Conservation (phyloP, 2,797 vertebrate species). For the Sphaeramia orbicularis region DNA sequence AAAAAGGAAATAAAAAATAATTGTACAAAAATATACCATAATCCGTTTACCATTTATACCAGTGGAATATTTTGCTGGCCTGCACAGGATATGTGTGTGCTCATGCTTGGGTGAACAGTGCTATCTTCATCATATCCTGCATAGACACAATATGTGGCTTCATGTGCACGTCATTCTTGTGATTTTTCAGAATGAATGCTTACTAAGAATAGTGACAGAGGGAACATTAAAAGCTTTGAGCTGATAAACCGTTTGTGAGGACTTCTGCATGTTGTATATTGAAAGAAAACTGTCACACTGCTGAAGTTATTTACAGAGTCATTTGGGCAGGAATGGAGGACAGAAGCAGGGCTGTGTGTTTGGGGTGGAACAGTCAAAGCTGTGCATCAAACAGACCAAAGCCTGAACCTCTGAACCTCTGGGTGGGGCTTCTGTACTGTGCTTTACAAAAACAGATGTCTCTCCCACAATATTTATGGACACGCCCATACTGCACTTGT, state of each 20-base stretch:
- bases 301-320: constrained; percentile 21
- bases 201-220: neutral
- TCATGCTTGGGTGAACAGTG: too few relatives aligned
- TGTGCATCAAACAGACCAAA: constrained; percentile 66
- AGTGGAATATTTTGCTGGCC: too few relatives aligned
- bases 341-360: constrained; percentile 19
- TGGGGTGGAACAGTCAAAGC: constrained; percentile 52
- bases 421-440: constrained; percentile 77
- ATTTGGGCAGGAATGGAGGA: neutral
- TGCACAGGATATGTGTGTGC: neutral
- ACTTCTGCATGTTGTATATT: neutral
- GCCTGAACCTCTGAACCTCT: constrained; percentile 76
- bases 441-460: constrained; percentile 79
- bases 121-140: neutral
- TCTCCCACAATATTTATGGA: constrained; percentile 61
- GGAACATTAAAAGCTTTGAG: constrained; percentile 11
- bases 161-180: constrained; percentile 13
- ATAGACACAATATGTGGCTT: neutral
- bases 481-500: constrained; percentile 71
- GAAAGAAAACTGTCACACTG: neutral
- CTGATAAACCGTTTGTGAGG: neutral
- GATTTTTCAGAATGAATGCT: constrained; percentile 15
- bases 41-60: neutral
- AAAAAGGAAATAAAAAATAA: neutral
- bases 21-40: neutral